Evolutionary conservation across 1,140 invertebrate species (phyloP).

Genomic region (Diorhabda sublineata): DNA sequence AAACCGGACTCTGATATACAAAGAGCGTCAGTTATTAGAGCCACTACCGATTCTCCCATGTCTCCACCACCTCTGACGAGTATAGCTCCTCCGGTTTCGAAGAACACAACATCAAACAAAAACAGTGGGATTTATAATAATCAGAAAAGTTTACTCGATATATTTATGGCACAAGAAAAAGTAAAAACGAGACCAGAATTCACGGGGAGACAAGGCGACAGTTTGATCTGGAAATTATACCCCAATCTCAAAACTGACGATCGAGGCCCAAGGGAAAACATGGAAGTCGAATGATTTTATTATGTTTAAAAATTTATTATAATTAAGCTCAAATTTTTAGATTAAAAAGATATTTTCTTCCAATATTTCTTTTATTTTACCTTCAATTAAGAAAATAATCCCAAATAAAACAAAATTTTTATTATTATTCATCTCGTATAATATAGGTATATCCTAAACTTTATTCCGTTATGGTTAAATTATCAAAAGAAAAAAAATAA

Average conservation of each 20-base stretch:
- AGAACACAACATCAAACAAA: slow-evolving; percentile 18
- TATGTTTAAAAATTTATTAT: not conserved
- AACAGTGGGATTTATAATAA: slow-evolving; percentile 39
- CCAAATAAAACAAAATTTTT: too few species aligned
- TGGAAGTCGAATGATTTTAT: slow-evolving; percentile 40
- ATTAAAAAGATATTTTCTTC: too few species aligned
- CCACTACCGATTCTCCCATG: slow-evolving; percentile 78
- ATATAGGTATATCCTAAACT: too few species aligned
- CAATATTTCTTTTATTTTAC: too few species aligned
- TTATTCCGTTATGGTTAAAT: too few species aligned
- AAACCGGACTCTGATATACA: slow-evolving; percentile 45
- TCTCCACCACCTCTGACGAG: slow-evolving; percentile 60
- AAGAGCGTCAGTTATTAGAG: slow-evolving; percentile 67
- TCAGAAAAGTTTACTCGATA: slow-evolving; percentile 61
- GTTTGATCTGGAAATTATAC: slow-evolving; percentile 71
- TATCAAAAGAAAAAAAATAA: too few species aligned
- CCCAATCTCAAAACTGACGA: slow-evolving; percentile 61
- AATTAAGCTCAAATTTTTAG: too few species aligned
- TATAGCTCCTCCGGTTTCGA: slow-evolving; percentile 37
- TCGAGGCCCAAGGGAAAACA: slow-evolving; percentile 34
- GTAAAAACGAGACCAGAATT: slow-evolving; percentile 70
- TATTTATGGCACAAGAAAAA: slow-evolving; percentile 55
- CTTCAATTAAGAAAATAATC: too few species aligned
- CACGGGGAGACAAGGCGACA: slow-evolving; percentile 65
- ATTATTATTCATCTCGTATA: too few species aligned